Evolutionary conservation across 2,113 vertebrate genomes (phyloP).

Genomic region (Arvicanthis niloticus): DNA sequence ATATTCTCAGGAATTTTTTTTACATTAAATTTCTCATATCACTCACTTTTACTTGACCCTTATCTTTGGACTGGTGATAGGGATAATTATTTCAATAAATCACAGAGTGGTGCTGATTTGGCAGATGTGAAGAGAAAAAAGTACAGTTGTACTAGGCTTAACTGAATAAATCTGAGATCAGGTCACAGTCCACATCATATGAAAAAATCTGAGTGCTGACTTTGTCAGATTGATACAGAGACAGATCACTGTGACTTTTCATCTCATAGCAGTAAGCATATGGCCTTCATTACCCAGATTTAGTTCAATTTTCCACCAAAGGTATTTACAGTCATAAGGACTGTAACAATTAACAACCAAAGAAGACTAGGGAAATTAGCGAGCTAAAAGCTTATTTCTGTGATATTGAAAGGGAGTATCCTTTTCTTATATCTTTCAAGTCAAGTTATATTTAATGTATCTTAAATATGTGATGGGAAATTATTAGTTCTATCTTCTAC

Average conservation of each 20-base stretch:
- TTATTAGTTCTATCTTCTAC: not conserved
- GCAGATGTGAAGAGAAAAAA: constrained; percentile 57
- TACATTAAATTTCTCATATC: constrained; percentile 7
- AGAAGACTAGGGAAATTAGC: constrained; percentile 37
- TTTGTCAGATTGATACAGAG: constrained; percentile 71
- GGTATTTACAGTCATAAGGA: constrained; percentile 45
- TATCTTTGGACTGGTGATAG: constrained; percentile 1
- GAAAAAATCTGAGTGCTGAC: constrained; percentile 63
- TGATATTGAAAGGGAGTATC: not conserved
- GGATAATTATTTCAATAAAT: constrained; percentile 53
- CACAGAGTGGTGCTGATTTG: constrained; percentile 70
- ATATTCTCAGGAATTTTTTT: not conserved
- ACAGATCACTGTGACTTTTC: constrained; percentile 48
- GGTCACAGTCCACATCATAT: constrained; percentile 72
- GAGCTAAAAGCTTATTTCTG: constrained; percentile 19
- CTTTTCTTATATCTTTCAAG: not conserved
- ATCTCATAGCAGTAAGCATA: constrained; percentile 70
- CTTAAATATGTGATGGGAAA: not conserved
- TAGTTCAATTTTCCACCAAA: constrained; percentile 79
- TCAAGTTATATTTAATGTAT: constrained; percentile 25
- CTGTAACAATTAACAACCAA: not conserved
- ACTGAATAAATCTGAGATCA: constrained; percentile 71
- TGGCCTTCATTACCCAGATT: constrained; percentile 57
- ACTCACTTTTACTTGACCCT: constrained; percentile 34
- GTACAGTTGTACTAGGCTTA: constrained; percentile 62